Conservation (phyloP, 2,113 vertebrate genomes). For the Athene cunicularia region DNA sequence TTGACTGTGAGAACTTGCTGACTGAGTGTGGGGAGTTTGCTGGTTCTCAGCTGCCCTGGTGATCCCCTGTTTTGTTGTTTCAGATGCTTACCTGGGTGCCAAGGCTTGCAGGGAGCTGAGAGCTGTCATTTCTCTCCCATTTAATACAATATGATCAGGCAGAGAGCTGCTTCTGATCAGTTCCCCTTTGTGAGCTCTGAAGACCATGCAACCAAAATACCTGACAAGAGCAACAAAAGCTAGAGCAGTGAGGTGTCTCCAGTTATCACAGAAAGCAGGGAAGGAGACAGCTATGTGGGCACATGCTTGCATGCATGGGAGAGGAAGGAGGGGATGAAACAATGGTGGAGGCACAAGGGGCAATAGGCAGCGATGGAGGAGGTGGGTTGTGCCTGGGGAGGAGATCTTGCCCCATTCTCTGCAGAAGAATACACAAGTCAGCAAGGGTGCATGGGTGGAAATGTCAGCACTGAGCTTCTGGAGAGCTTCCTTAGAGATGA, state of each 20-base stretch:
- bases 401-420: background rate
- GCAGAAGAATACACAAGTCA: background rate
- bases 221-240: background rate
- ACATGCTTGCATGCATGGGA: fast-evolving
- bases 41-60: background rate
- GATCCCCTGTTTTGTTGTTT: background rate
- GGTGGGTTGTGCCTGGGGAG: background rate
- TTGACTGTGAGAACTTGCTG: background rate
- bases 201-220: background rate
- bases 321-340: background rate
- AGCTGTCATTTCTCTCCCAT: background rate
- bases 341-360: background rate
- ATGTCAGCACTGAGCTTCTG: background rate
- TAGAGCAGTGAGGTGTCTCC: background rate
- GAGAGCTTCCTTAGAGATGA: background rate
- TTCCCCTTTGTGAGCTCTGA: background rate
- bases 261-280: background rate
- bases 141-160: background rate
- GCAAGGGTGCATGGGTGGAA: background rate
- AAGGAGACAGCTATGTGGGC: background rate
- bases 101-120: background rate
- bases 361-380: background rate
- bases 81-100: background rate
- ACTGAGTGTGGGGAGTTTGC: background rate
- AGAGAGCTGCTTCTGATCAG: background rate